Percentiles rank a stretch among this genome's conserved stretches.
Conservation (phyloP, 2,797 vertebrate species). For the Betta splendens region DNA sequence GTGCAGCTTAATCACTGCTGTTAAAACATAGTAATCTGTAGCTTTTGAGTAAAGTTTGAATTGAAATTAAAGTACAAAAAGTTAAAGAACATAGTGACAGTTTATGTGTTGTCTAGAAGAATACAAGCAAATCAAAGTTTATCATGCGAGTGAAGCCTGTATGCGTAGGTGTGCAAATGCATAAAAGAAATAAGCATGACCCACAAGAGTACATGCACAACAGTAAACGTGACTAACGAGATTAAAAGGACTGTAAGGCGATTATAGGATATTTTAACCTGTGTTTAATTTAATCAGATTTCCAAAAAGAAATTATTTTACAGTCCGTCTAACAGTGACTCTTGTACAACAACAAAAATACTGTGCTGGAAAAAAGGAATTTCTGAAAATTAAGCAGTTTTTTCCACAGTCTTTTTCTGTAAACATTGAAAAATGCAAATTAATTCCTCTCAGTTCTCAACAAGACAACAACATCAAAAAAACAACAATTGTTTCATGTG, state of each 20-base stretch:
- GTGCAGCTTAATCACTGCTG: not conserved
- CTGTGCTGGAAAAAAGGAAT: conserved; percentile 85
- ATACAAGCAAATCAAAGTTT: conserved; percentile 3
- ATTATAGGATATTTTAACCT: conserved; percentile 91
- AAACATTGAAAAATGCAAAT: conserved; percentile 82
- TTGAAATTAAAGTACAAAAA: conserved; percentile 21
- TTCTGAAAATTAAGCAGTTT: conserved; percentile 80
- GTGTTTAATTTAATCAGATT: conserved; percentile 83
- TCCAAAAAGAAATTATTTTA: conserved; percentile 59
- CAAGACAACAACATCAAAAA: conserved; percentile 80
- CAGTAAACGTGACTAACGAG: conserved; percentile 13
- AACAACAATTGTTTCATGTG: conserved; percentile 77
- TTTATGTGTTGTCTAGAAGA: not conserved
- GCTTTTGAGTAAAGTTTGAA: not conserved
- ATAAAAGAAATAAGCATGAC: not conserved
- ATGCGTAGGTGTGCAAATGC: conserved; percentile 8
- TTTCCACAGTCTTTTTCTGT: conserved; percentile 79
- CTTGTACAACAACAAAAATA: conserved; percentile 98
- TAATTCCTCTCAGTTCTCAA: conserved; percentile 82
- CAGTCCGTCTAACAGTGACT: conserved; percentile 93
- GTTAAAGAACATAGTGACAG: not conserved
- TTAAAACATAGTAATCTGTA: not conserved
- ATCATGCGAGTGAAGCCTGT: conserved; percentile 2
- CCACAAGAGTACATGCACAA: conserved; percentile 11
- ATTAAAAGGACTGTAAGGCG: conserved; percentile 90